These are phyloP conservation scores for Cantharis rufa DNA, from an alignment of 2,888 invertebrate species.

Conservation along the genomic window DNA sequence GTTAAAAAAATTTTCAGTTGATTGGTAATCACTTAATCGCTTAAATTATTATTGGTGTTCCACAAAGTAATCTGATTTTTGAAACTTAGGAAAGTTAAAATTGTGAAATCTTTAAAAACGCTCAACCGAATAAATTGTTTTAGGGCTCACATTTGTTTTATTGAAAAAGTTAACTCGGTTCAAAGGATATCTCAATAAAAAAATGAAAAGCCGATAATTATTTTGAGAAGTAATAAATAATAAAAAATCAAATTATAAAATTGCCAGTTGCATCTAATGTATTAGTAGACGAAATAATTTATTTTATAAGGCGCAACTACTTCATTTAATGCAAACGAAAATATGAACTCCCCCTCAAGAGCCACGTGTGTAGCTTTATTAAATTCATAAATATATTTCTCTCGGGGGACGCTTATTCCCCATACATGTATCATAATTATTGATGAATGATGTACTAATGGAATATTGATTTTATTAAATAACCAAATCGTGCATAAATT, in stretches of 20 bases:
- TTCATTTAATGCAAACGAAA: constrained; percentile 18
- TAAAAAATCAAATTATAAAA: background rate
- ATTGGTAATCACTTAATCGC: background rate
- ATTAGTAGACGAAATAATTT: background rate
- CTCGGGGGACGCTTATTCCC: constrained; percentile 28
- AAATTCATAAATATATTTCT: constrained; percentile 34
- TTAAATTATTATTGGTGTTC: background rate
- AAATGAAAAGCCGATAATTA: background rate
- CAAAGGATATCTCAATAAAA: background rate
- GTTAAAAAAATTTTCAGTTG: background rate
- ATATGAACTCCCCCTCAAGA: constrained; percentile 24
- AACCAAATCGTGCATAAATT: constrained; percentile 1
- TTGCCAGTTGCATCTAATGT: background rate
- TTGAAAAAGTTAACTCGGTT: background rate
- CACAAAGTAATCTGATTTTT: background rate
- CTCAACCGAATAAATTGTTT: background rate
- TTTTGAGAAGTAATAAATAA: background rate
- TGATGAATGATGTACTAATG: constrained; percentile 34
- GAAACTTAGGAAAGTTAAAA: background rate
- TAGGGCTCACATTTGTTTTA: background rate
- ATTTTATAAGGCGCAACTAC: background rate
- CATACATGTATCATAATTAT: constrained; percentile 34
- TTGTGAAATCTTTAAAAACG: background rate
- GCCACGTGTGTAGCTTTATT: constrained; percentile 32
- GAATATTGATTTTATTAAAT: constrained; percentile 37